A percentile compares a stretch with the other conserved stretches of the same genome.
These are phyloP conservation scores for Drosophila paucipuncta DNA, from an alignment of 2,888 invertebrate genomes.

Conservation along the genomic window DNA sequence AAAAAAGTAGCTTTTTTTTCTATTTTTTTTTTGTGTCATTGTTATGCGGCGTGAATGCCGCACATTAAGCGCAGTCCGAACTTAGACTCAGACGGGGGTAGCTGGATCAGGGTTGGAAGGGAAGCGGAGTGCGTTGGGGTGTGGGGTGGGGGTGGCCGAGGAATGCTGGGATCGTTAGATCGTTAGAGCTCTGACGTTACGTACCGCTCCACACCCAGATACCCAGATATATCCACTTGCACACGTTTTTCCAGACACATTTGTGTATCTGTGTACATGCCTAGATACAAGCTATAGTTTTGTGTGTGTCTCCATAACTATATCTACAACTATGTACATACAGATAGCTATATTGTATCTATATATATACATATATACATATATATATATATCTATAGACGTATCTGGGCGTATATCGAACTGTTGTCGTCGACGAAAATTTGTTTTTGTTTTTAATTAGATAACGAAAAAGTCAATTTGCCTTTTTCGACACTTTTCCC, in stretches of 20 bases:
- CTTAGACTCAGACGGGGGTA: background rate
- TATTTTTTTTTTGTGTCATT: constrained; percentile 42
- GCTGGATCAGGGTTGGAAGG: constrained; percentile 3
- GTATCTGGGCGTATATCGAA: background rate
- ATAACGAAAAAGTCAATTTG: background rate
- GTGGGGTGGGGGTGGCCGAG: background rate
- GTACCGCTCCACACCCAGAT: constrained; percentile 32
- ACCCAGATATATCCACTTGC: constrained; percentile 20
- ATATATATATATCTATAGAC: background rate
- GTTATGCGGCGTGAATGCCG: constrained; percentile 69
- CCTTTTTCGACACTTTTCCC: background rate
- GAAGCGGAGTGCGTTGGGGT: background rate
- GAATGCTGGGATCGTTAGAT: constrained; percentile 10
- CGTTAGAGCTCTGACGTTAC: constrained; percentile 14
- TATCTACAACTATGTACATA: constrained; percentile 15
- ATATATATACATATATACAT: background rate
- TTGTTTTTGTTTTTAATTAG: background rate
- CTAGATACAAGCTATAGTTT: constrained; percentile 15
- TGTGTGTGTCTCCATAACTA: background rate
- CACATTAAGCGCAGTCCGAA: constrained; percentile 60
- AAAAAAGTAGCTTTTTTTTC: constrained; percentile 20
- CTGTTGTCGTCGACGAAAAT: background rate
- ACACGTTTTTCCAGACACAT: constrained; percentile 12
- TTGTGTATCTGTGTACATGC: constrained; percentile 17
- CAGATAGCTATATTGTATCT: background rate